Conservation (phyloP, 2,888 invertebrate genomes). For the Hemaris fuciformis region DNA sequence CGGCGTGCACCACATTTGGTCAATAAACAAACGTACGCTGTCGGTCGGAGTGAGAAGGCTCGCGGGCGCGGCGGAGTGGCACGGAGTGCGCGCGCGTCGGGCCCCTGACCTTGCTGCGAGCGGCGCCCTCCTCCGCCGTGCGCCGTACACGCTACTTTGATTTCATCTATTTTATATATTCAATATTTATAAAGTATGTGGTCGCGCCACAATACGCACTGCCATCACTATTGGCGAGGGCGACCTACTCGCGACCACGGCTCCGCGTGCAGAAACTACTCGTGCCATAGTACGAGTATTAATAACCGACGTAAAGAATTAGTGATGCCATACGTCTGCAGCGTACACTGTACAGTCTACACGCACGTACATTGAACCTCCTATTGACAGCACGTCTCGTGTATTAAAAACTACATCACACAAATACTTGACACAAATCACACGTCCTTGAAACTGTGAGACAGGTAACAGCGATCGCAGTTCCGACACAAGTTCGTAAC, state of each 20-base stretch:
- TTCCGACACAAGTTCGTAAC: not conserved
- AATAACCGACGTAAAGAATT: not conserved
- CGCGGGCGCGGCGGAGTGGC: not conserved
- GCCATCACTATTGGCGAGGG: no score
- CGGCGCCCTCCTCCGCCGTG: conserved; percentile 33
- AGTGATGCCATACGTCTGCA: no score
- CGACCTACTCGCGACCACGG: not conserved
- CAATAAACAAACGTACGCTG: conserved; percentile 37
- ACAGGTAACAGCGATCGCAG: no score
- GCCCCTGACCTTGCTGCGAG: conserved; percentile 68
- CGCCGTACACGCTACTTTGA: conserved; percentile 51
- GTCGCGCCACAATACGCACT: not conserved
- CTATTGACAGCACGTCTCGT: no score
- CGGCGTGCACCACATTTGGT: conserved; percentile 38
- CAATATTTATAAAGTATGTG: conserved; percentile 20
- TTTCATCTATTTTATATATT: conserved; percentile 62
- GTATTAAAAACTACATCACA: no score
- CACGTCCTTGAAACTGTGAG: not conserved
- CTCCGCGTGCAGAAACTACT: no score
- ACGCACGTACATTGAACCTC: no score
- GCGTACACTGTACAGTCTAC: no score
- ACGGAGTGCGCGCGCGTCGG: conserved; percentile 52
- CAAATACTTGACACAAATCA: not conserved
- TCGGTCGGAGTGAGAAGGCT: conserved; percentile 39
- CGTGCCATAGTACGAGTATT: no score